A percentile compares a stretch with the other conserved stretches of the same genome.
These are phyloP conservation scores for Antechinus flavipes DNA, from an alignment of 2,113 vertebrate species.

Conservation along the genomic window DNA sequence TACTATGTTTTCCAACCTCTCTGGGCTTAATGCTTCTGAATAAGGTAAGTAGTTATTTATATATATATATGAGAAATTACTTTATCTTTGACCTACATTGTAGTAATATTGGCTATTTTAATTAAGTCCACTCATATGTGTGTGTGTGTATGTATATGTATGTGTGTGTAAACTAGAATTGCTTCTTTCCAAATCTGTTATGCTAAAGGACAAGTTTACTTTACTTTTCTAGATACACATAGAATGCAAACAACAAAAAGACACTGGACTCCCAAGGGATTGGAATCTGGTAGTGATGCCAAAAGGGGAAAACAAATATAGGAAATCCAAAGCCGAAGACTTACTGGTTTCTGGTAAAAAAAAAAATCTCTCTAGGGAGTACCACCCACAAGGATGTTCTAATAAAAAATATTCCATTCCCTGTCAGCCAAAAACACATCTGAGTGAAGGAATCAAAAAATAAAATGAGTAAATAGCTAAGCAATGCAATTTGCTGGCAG, in stretches of 20 bases:
- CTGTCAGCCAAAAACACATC: constrained; percentile 44
- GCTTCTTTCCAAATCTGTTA: constrained; percentile 43
- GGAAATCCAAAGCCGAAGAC: constrained; percentile 30
- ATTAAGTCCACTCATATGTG: too few species aligned
- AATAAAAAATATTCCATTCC: background rate
- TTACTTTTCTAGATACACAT: constrained; percentile 45
- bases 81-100: too few species aligned
- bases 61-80: too few species aligned
- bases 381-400: background rate
- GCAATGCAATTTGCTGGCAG: constrained; percentile 18
- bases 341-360: constrained; percentile 16
- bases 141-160: too few species aligned
- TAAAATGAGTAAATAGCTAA: constrained; percentile 9
- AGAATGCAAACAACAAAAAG: constrained; percentile 58
- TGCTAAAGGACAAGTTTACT: constrained; percentile 52
- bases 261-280: constrained; percentile 44
- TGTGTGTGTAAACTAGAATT: background rate
- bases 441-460: constrained; percentile 35
- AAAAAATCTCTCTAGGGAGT: background rate
- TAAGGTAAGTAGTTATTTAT: too few species aligned
- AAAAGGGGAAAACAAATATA: constrained; percentile 27
- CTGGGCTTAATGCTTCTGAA: too few species aligned
- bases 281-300: constrained; percentile 38
- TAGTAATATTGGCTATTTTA: too few species aligned
- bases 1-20: too few species aligned